A percentile compares a stretch with the other conserved stretches of the same genome.
Conservation (phyloP, 2,797 vertebrate genomes). For the Amblyraja radiata region DNA sequence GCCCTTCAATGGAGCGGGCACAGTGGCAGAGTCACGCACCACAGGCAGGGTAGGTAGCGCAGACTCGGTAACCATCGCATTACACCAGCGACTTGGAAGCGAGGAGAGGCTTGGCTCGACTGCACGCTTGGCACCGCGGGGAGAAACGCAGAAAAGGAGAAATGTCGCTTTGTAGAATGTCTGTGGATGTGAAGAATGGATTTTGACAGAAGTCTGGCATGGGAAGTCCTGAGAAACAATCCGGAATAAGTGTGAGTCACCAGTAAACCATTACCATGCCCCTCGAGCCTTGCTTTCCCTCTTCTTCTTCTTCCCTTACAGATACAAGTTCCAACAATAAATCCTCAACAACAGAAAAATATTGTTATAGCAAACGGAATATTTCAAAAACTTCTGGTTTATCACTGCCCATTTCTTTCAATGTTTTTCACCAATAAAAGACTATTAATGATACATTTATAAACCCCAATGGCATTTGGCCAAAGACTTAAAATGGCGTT, state of each 20-base stretch:
- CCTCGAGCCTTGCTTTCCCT: not conserved
- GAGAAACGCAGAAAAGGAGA: not conserved
- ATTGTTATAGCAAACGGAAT: not conserved
- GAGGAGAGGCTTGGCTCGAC: not conserved
- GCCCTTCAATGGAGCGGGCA: not conserved
- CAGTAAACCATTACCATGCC: constrained; percentile 1
- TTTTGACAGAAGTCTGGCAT: constrained; percentile 11
- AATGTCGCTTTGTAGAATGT: constrained; percentile 18
- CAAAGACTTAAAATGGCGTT: not conserved
- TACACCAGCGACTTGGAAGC: not conserved
- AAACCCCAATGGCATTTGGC: not conserved
- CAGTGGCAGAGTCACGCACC: not conserved
- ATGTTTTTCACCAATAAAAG: not conserved
- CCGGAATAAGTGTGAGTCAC: not conserved
- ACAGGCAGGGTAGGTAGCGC: not conserved
- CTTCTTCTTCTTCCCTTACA: not conserved
- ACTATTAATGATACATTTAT: not conserved
- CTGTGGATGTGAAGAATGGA: not conserved
- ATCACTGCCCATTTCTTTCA: not conserved
- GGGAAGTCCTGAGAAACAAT: not conserved
- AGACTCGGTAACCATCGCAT: not conserved
- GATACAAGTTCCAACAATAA: not conserved
- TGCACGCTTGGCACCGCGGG: not conserved
- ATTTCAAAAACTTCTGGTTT: not conserved
- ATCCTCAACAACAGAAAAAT: not conserved